Evolutionary conservation across 1,140 invertebrate species (phyloP), one percentile per base, ranked within the genome.

Genomic region (Sycophila sp.): DNA sequence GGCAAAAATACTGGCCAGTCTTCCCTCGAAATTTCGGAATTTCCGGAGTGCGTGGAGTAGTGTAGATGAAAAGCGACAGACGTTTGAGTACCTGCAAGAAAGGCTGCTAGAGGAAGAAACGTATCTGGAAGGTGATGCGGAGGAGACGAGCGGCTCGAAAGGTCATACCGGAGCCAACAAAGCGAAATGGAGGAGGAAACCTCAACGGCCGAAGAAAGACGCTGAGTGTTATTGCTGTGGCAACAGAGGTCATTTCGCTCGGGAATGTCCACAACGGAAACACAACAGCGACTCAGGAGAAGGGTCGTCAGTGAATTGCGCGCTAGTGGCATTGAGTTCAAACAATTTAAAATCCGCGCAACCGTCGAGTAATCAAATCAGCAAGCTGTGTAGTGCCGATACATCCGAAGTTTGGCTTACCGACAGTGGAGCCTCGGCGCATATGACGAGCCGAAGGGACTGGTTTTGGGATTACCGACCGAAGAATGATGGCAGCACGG

Each of bases 11-110:
- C 28, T 53, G 5, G 51, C 51, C 2, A 56, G 65, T 32, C 30
- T 68, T 10, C 49, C 36, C 13, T 28, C 65, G 1, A 45, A 45
- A 58, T 68, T 68, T 36, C 38, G 58, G 13, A 19, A 19, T n/a
- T 40, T 58, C n/a, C n/a, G n/a, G n/a, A n/a, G n/a, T n/a, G 63
- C 63, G 4, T 66, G 45, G 47, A 32, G 53, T 26, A 66, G 47
- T 24, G 47, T 66, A 3, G 47, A 49, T 10, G 3, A 24, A n/a
- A 24, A 65, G 4, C 22, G 30, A 15, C 63, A 65, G 24, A 55
- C 53, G 32, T 8, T 47, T 17, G 19, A 47, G 17, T 47, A 47
- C 22, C 22, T 47, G 22, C 11, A 47, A 47, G 47, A 11, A 51
- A 17, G 47, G 13, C 47, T 51, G 19, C 47, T 51, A 17, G 22